A percentile compares a stretch with the other conserved stretches of the same genome.
Conservation (phyloP, 1,140 invertebrate genomes). For the Eriosoma lanigerum region DNA sequence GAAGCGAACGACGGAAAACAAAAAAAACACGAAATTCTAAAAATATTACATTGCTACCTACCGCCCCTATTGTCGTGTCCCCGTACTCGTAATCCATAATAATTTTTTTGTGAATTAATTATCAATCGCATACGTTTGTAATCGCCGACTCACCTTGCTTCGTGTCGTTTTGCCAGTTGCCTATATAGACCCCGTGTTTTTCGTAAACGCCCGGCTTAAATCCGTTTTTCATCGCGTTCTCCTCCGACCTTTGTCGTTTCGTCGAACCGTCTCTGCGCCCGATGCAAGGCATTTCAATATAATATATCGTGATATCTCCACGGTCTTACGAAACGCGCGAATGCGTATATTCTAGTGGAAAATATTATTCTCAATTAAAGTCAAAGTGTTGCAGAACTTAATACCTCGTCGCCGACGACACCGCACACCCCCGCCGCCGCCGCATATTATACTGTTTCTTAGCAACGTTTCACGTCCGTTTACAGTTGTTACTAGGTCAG, state of each 20-base stretch:
- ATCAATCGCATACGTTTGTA: no score
- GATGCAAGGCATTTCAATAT: not conserved
- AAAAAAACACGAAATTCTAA: no score
- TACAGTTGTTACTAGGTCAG: not conserved
- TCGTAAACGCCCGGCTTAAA: not conserved
- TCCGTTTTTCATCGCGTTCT: slow-evolving; percentile 8
- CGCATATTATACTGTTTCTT: not conserved
- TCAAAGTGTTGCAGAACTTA: not conserved
- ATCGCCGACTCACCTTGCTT: slow-evolving; percentile 13
- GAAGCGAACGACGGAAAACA: no score
- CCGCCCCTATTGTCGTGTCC: no score
- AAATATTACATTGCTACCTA: no score
- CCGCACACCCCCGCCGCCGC: not conserved
- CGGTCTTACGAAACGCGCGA: not conserved
- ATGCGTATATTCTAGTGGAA: not conserved
- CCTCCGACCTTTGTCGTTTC: not conserved
- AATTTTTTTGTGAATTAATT: no score
- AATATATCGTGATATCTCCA: no score
- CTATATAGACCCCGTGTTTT: not conserved
- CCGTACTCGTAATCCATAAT: no score
- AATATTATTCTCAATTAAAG: slow-evolving; percentile 23
- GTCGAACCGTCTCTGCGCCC: not conserved
- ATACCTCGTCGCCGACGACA: not conserved
- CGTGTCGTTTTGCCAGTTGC: not conserved
- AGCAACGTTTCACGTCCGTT: not conserved